Evolutionary conservation across 2,888 invertebrate genomes (phyloP).

Genomic region (Xestia xanthographa): DNA sequence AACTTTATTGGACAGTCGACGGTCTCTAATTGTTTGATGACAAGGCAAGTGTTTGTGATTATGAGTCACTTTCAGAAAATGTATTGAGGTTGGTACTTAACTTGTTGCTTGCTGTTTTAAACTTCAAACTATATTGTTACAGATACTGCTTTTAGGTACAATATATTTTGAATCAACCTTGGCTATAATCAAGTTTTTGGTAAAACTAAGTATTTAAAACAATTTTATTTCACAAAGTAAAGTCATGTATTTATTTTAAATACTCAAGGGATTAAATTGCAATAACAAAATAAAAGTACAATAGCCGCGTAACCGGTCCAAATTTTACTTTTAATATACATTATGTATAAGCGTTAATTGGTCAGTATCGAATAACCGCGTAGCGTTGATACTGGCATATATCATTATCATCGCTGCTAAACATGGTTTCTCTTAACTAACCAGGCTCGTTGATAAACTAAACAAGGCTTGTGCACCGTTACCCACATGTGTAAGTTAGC

Average conservation of each 20-base stretch:
- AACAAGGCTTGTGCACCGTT: conserved; percentile 38
- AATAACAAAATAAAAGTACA: background rate
- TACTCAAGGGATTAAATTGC: background rate
- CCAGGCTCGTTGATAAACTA: conserved; percentile 35
- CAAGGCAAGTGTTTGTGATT: conserved; percentile 28
- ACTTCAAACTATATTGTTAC: conserved; percentile 9
- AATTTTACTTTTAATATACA: background rate
- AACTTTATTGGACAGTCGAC: conserved; percentile 13
- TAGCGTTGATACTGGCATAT: background rate
- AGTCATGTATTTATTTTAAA: background rate
- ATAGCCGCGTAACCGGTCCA: background rate
- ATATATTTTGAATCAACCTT: background rate
- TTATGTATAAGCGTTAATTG: background rate
- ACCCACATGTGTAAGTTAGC: conserved; percentile 70
- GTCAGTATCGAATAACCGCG: background rate
- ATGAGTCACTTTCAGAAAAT: background rate
- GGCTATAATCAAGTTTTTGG: no score
- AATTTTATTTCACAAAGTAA: background rate
- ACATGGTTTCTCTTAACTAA: conserved; percentile 21
- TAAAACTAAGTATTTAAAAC: background rate
- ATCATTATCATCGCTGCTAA: conserved; percentile 7
- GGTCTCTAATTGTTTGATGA: conserved; percentile 30
- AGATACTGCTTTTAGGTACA: background rate
- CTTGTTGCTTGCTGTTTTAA: conserved; percentile 29
- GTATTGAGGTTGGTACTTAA: background rate